Base-by-base conservation (phyloP, 2,113 vertebrate genomes). In the Mungos mungo region DNA sequence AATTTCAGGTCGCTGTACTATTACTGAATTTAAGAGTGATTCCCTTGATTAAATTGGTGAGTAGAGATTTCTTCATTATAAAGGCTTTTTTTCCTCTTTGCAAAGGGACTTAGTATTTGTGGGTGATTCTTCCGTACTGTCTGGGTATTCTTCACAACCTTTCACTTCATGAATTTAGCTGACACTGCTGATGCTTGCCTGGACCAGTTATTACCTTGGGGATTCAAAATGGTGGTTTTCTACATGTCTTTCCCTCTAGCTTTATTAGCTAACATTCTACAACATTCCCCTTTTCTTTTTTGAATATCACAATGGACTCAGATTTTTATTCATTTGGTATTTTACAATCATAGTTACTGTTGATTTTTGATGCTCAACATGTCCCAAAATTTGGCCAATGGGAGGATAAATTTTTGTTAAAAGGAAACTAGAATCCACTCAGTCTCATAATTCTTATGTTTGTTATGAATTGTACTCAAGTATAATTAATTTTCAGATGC, bases 401-500 rank as follows among this genome's bases (percentile, higher is more conserved):
- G 38, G 47, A 88, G 33, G 25, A 66, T 87, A 50, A 7, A 77
- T 93, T 91, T 91, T 91, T 94, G 16, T 97, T 90, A 52, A 92
- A 96, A 83, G 63, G 7, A 96, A 84, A 77, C 7, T 68, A 92
- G 47, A 95, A 79, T 95, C 74, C 79, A 2, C 15, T 84, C 21
- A 94, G 33, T 57, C 25, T 94, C 31, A 65, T 96, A 85, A 92
- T 88, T 90, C 12, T 81, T 13, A 11, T 92, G 85, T 52, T 93
- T 91, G 80, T 90, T 96, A 19, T 69, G 41, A 83, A 47, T 72
- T 57, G 4, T 71, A 52, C 41, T n/a, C 16, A 94, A 33, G 65
- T 87, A 86, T 81, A 96, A 86, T 79, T 60, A 92, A 63, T 47
- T 95, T 96, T 81, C n/a, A 92, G 47, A 33, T 94, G 33, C 15